A percentile compares a stretch with the other conserved stretches of the same genome.
Evolutionary conservation across 2,113 vertebrate genomes (phyloP).

Genomic region (Salvelinus sp.): DNA sequence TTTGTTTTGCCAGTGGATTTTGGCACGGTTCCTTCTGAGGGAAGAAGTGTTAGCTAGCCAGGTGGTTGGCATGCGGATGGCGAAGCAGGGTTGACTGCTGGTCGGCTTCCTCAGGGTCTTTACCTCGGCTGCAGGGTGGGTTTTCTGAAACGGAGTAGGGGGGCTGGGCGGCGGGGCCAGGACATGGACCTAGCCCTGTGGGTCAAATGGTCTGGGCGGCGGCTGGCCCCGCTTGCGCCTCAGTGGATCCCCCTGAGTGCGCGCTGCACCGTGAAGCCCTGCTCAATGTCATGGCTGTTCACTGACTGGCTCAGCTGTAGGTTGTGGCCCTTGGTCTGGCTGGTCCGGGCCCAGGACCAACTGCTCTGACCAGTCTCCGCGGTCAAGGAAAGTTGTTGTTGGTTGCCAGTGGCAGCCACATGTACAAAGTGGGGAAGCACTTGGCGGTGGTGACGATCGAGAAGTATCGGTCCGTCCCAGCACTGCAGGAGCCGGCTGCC

Average conservation of each 20-base stretch:
- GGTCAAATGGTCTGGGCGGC: slow-evolving; percentile 60
- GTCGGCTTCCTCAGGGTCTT: slow-evolving; percentile 56
- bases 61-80: not conserved
- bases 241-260: slow-evolving; percentile 3
- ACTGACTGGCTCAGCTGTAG: not conserved
- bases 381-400: slow-evolving; percentile 85
- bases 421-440: slow-evolving; percentile 93
- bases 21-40: slow-evolving; percentile 19
- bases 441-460: slow-evolving; percentile 77
- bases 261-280: slow-evolving; percentile 39
- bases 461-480: slow-evolving; percentile 88
- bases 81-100: not conserved
- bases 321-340: slow-evolving; percentile 17
- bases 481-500: slow-evolving; percentile 80
- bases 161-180: slow-evolving; percentile 40
- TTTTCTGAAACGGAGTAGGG: slow-evolving; percentile 51
- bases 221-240: slow-evolving; percentile 39
- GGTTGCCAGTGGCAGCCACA: slow-evolving; percentile 89
- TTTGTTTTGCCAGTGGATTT: slow-evolving; percentile 17
- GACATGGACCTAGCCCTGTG: slow-evolving; percentile 49
- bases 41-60: not conserved
- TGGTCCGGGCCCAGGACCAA: slow-evolving; percentile 45
- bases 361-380: slow-evolving; percentile 82
- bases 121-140: slow-evolving; percentile 71
- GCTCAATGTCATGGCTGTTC: slow-evolving; percentile 50